Percentiles rank a stretch among this genome's conserved stretches.
Evolutionary conservation across 2,797 vertebrate genomes (phyloP).

Genomic region (Notolepis coatsorum): DNA sequence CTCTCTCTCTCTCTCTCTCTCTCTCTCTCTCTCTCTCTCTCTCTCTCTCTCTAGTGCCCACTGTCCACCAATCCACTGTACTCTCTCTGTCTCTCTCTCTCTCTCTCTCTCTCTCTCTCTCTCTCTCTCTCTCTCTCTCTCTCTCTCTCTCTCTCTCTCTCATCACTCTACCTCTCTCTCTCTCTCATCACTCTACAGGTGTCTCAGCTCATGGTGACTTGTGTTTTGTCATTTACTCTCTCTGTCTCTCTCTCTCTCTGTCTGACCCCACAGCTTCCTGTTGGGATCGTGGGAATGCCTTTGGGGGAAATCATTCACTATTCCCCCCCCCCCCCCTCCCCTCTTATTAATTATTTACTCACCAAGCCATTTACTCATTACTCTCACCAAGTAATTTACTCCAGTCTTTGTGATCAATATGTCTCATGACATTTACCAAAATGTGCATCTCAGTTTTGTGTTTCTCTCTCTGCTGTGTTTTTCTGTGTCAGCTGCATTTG

Average conservation of each 20-base stretch:
- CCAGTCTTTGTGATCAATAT: slow-evolving; percentile 15
- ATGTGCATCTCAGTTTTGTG: neutral
- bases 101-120: neutral
- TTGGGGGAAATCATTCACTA: slow-evolving; percentile 23
- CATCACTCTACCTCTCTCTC: slow-evolving; percentile 18
- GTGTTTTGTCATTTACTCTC: slow-evolving; percentile 11
- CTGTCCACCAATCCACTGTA: fast-evolving
- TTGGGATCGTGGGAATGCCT: slow-evolving; percentile 74
- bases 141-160: slow-evolving; percentile 1
- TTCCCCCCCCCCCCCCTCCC: neutral
- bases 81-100: slow-evolving; percentile 3
- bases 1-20: neutral
- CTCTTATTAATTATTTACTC: slow-evolving; percentile 6
- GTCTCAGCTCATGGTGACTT: slow-evolving; percentile 27
- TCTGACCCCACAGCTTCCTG: slow-evolving; percentile 66
- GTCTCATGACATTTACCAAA: slow-evolving; percentile 26
- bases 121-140: neutral
- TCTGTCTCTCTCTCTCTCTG: slow-evolving; percentile 12
- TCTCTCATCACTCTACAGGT: slow-evolving; percentile 7
- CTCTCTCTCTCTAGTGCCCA: no score
- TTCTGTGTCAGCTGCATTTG: slow-evolving; percentile 4
- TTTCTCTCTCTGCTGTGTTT: neutral
- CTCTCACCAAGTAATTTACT: neutral
- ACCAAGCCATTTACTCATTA: neutral
- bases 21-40: neutral